Base-by-base conservation (phyloP, 2,113 vertebrate genomes). In the Lophius piscatorius region DNA sequence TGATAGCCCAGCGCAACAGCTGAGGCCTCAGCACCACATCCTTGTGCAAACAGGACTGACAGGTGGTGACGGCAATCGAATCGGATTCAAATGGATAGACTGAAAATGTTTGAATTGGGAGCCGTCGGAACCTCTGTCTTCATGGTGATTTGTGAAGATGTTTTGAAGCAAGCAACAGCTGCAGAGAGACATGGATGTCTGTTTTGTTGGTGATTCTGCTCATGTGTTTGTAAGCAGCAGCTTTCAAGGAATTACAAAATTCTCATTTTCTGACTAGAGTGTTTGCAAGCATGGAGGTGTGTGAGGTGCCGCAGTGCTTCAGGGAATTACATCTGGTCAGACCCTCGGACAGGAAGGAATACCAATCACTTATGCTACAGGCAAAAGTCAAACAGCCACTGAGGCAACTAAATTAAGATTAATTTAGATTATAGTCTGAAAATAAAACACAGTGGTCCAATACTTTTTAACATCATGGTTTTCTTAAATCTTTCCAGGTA, bases 1-100 rank as follows among this genome's bases (percentile, higher is more conserved):
- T 40, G 29, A 56, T 20, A 50, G 9, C 33, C 1, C 29, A 66
- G 55, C 23, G 38, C 20, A 50, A 22, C 67, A 76, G 66, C 56
- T 76, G 74, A 46, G 74, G 31, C 61, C 58, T 31, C 20, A 11
- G 41, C 29, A 26, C 20, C 29, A 12, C 17, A 9, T 1, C n/a
- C 21, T 16, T 3, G 4, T 14, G 28, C 41, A 22, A 17, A 35
- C 12, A 16, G 24, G 23, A 38, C 28, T 14, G 51, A 69, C 44
- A 50, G 63, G 51, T 29, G 52, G 34, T 8, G 17, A 54, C 16
- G 48, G 38, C 63, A 56, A 57, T 62, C 63, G n/a, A n/a, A 39
- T 29, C 7, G 10, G 36, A 21, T 44, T 26, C 18, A 26, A 31
- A n/a, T 23, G 3, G 44, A 23, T 6, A 33, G 11, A 48, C 20